Evolutionary conservation across 2,888 invertebrate genomes (phyloP).

Genomic region (Chrysolina haemoptera): DNA sequence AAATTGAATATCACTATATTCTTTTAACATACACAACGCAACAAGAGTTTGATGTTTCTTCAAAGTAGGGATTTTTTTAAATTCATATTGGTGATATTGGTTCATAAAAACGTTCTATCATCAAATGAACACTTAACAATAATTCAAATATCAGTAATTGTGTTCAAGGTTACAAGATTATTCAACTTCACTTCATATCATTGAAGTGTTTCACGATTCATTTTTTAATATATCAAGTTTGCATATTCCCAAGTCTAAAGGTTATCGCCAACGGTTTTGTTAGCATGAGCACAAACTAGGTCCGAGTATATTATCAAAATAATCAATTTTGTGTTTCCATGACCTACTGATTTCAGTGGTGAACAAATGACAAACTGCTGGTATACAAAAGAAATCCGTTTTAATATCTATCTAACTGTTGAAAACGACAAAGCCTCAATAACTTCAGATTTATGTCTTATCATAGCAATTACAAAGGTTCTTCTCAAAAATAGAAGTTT

Average conservation of each 20-base stretch:
- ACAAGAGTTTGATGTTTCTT: too few relatives aligned
- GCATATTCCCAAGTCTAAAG: constrained; percentile 11
- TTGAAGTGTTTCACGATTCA: constrained; percentile 8
- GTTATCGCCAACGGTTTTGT: constrained; percentile 5
- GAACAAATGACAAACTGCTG: neutral
- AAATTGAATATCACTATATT: neutral
- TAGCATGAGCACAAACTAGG: constrained; percentile 3
- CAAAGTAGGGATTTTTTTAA: too few relatives aligned
- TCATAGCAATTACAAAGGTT: too few relatives aligned
- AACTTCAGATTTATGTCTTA: too few relatives aligned
- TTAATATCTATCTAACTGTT: too few relatives aligned
- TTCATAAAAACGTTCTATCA: neutral
- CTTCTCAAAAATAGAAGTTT: too few relatives aligned
- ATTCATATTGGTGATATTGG: too few relatives aligned
- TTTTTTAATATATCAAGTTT: neutral
- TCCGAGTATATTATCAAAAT: neutral
- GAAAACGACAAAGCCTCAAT: too few relatives aligned
- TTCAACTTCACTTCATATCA: neutral
- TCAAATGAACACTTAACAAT: neutral
- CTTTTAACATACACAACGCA: too few relatives aligned
- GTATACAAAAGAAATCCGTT: too few relatives aligned
- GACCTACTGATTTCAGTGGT: neutral
- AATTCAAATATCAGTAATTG: neutral
- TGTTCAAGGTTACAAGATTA: constrained; percentile 15
- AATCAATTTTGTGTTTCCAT: neutral